These are phyloP conservation scores for Ceratosolen solmsi DNA, from an alignment of 1,140 invertebrate genomes.

Conservation along the genomic window DNA sequence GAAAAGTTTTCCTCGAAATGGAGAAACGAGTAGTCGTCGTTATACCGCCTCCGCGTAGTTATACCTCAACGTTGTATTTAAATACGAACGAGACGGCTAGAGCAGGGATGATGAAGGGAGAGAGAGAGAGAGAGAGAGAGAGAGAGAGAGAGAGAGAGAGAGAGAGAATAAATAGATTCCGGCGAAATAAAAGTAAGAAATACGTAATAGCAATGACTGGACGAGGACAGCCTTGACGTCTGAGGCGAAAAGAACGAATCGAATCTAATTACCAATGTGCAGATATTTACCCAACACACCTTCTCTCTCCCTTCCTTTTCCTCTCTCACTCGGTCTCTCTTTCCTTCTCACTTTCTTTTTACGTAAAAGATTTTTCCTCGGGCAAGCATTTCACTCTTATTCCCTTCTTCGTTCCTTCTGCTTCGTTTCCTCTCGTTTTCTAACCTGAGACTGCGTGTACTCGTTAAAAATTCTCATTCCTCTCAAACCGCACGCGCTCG, in stretches of 20 bases:
- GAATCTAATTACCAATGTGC: constrained; percentile 68
- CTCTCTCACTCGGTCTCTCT: constrained; percentile 44
- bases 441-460: constrained; percentile 35
- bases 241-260: constrained; percentile 51
- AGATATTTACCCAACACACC: constrained; percentile 64
- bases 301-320: constrained; percentile 32
- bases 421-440: constrained; percentile 31
- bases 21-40: constrained; percentile 48
- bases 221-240: not conserved
- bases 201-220: constrained; percentile 8
- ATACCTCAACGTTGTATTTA: not conserved
- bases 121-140: constrained; percentile 15
- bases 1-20: constrained; percentile 56
- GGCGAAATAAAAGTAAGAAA: constrained; percentile 34
- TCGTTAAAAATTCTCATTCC: constrained; percentile 49
- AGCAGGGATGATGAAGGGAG: not conserved
- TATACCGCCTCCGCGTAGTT: constrained; percentile 27
- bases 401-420: constrained; percentile 38
- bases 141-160: not conserved
- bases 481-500: constrained; percentile 11
- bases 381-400: constrained; percentile 34
- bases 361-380: constrained; percentile 11
- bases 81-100: not conserved
- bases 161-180: constrained; percentile 23
- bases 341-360: constrained; percentile 8